phyloP scores from a whole-genome alignment of 1,140 invertebrate species.

The Bathynomus jamesi region DNA sequence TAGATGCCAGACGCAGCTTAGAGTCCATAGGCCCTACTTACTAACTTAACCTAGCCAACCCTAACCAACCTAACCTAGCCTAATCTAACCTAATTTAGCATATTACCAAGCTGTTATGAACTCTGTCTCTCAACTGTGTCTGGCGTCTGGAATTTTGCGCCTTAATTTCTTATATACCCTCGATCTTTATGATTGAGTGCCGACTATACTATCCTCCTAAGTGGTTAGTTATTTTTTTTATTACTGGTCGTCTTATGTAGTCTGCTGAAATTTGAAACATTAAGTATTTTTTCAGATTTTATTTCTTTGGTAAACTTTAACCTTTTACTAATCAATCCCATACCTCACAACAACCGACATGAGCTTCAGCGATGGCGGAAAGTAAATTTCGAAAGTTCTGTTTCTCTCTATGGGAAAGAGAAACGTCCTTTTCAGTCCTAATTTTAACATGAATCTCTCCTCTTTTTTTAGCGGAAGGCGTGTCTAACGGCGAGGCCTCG shows the following conservation, averaged over 20 bases:
- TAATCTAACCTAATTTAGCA: no score
- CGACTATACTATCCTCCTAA: background rate
- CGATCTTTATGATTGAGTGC: background rate
- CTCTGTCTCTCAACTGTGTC: no score
- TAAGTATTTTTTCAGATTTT: background rate
- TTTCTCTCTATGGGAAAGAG: background rate
- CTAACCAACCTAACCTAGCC: no score
- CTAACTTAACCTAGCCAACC: no score
- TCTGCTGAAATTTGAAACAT: background rate
- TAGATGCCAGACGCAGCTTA: no score
- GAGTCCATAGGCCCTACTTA: no score
- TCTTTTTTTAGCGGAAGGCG: background rate
- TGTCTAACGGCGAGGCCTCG: background rate
- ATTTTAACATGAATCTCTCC: background rate
- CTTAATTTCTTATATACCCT: no score
- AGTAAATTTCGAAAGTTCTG: background rate
- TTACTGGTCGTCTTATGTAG: background rate
- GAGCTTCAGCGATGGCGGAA: background rate
- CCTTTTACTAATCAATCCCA: no score
- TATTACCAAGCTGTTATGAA: no score
- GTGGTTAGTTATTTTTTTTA: background rate
- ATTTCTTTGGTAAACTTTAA: background rate
- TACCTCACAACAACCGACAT: background rate
- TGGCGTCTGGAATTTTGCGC: no score
- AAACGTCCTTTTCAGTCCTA: background rate